Conservation (phyloP, 2,888 invertebrate species). For the Sminthurinus aureus region DNA sequence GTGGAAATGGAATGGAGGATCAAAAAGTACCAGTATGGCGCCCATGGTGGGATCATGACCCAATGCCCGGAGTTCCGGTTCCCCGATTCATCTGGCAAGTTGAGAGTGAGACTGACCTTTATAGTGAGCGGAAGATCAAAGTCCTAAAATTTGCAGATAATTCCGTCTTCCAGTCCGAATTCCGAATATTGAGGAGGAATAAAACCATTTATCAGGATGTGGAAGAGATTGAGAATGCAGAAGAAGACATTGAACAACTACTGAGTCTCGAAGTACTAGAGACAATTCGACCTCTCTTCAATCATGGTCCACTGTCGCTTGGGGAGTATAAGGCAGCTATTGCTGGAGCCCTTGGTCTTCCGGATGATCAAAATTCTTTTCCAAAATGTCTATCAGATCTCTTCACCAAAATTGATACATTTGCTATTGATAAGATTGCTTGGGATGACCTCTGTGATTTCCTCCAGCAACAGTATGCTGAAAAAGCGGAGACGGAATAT, state of each 20-base stretch:
- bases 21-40: conserved; percentile 26
- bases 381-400: conserved; percentile 38
- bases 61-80: conserved; percentile 38
- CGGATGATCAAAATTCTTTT: conserved; percentile 27
- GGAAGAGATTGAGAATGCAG: conserved; percentile 26
- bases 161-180: conserved; percentile 37
- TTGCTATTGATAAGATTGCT: conserved; percentile 38
- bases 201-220: conserved; percentile 22
- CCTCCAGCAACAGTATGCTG: conserved; percentile 47
- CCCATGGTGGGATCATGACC: conserved; percentile 35
- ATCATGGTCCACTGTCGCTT: conserved; percentile 36
- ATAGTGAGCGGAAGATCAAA: conserved; percentile 23
- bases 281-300: conserved; percentile 38
- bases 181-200: conserved; percentile 40
- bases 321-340: conserved; percentile 39
- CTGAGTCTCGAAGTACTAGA: conserved; percentile 44
- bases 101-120: conserved; percentile 36
- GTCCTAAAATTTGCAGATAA: conserved; percentile 40
- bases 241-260: conserved; percentile 38
- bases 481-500: conserved; percentile 47
- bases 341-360: conserved; percentile 24
- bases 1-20: neutral
- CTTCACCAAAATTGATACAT: conserved; percentile 45
- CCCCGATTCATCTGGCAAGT: conserved; percentile 44
- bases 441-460: conserved; percentile 49